A percentile compares a stretch with the other conserved stretches of the same genome.
Conservation (phyloP, 2,888 invertebrate species). For the Stenoptilia bipunctidactyla region DNA sequence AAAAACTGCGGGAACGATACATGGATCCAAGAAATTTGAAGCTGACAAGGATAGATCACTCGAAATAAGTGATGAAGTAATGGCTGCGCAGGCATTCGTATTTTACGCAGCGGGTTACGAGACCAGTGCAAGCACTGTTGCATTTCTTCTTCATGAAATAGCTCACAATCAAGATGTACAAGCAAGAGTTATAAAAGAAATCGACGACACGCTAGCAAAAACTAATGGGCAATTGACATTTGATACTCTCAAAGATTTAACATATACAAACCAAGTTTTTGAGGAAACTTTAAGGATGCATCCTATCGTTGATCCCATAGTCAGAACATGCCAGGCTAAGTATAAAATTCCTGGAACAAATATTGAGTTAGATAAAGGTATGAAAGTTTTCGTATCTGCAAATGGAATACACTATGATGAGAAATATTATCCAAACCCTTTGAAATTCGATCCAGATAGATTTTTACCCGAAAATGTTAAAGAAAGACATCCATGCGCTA, state of each 20-base stretch:
- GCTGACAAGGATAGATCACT: conserved; percentile 14
- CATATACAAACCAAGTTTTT: conserved; percentile 38
- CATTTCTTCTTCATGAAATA: conserved; percentile 33
- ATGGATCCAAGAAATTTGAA: conserved; percentile 14
- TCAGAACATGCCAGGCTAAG: conserved; percentile 28
- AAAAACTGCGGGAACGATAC: conserved; percentile 22
- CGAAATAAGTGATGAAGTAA: conserved; percentile 24
- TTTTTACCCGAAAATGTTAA: conserved; percentile 19
- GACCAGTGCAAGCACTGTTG: conserved; percentile 38
- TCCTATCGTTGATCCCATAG: conserved; percentile 40
- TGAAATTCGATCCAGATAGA: conserved; percentile 25
- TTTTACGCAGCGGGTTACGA: conserved; percentile 48
- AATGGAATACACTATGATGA: conserved; percentile 36
- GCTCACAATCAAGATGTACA: conserved; percentile 35
- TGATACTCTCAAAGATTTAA: conserved; percentile 33
- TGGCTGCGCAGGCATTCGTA: conserved; percentile 30
- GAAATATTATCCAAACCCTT: conserved; percentile 28
- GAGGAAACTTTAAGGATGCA: conserved; percentile 50
- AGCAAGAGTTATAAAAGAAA: conserved; percentile 27
- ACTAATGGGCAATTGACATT: conserved; percentile 29
- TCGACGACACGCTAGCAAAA: conserved; percentile 28
- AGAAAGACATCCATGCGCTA: conserved; percentile 13
- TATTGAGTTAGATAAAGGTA: conserved; percentile 24
- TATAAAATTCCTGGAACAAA: conserved; percentile 33
- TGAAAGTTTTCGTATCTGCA: conserved; percentile 25